A percentile compares a stretch with the other conserved stretches of the same genome.
phyloP scores from a whole-genome alignment of 2,888 invertebrate genomes.

The Pogonocherus hispidulus region DNA sequence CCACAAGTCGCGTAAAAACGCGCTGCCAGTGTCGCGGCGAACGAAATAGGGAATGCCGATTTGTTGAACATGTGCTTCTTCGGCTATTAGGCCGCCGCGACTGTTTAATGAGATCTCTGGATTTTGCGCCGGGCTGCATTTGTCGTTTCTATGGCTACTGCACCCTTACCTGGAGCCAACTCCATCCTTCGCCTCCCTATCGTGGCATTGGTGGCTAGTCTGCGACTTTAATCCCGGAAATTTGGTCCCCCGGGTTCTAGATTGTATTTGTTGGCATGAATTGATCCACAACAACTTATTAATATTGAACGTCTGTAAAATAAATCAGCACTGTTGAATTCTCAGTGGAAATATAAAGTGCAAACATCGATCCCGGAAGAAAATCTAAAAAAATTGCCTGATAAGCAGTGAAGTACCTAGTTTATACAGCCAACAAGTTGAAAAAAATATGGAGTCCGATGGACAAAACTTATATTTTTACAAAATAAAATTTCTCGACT shows the following conservation, averaged over 20 bases:
- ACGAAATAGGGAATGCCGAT: conserved; percentile 14
- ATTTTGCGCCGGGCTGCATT: conserved; percentile 39
- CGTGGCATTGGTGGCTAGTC: neutral
- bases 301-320: no score
- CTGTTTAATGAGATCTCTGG: conserved; percentile 30
- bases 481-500: no score
- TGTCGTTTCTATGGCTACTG: conserved; percentile 59
- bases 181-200: conserved; percentile 13
- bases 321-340: no score
- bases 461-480: no score
- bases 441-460: no score
- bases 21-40: neutral
- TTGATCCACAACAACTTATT: neutral
- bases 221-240: neutral
- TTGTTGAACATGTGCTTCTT: conserved; percentile 28
- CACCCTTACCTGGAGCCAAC: conserved; percentile 49
- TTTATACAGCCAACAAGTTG: no score
- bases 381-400: no score
- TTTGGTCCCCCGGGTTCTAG: neutral
- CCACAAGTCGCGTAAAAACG: neutral
- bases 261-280: neutral
- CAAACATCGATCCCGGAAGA: no score
- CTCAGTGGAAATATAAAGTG: no score
- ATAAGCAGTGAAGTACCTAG: no score
- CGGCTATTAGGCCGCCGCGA: conserved; percentile 19